Evolutionary conservation across 2,888 invertebrate species (phyloP), one percentile per base, ranked within the genome.

Genomic region (Lasioglossum pauxillum): DNA sequence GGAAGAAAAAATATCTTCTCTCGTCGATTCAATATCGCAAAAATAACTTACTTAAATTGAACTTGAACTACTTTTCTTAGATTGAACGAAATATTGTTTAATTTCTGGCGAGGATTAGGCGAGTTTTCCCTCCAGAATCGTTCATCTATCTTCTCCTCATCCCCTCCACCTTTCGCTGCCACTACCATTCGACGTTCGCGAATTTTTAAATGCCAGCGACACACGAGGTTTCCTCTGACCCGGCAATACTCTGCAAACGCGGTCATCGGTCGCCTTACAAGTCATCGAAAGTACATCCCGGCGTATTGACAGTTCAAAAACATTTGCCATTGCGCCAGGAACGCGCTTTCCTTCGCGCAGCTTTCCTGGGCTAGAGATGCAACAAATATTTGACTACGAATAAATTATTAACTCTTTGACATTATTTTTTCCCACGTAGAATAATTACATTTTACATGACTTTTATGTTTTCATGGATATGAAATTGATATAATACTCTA

Each of bases 201-300:
- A 27, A 38, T 71, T 69, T 78, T 78, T 71, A 76, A 72, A 71
- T 72, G 23, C n/a, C 81, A 76, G 31, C 7, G 71, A 35, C 14
- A 69, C 53, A 57, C 31, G 60, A 57, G 35, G 44, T 72, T 69
- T 71, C 64, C 71, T 77, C 5, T 49, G 74, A 74, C 74, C 73
- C 41, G 78, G 3, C 80, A 77, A 78, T 80, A 67, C 60, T 74
- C 38, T 44, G 57, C n/a, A 85, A 85, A 85, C 85, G 80, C 85
- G 85, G 78, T 82, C 76, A 80, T 83, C 80, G 78, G 78, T 87
- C 78, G 80, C 75, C 78, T 80, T 78, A 77, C 87, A 74, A 80
- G 80, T 87, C 83, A 87, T 86, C 83, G 87, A 86, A 83, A 86
- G 83, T 83, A 80, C 64, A 77, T 60, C 78, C 53, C 85, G 75